A percentile compares a stretch with the other conserved stretches of the same genome.
Evolutionary conservation across 2,113 vertebrate species (phyloP).

Genomic region (Aptenodytes patagonicus): DNA sequence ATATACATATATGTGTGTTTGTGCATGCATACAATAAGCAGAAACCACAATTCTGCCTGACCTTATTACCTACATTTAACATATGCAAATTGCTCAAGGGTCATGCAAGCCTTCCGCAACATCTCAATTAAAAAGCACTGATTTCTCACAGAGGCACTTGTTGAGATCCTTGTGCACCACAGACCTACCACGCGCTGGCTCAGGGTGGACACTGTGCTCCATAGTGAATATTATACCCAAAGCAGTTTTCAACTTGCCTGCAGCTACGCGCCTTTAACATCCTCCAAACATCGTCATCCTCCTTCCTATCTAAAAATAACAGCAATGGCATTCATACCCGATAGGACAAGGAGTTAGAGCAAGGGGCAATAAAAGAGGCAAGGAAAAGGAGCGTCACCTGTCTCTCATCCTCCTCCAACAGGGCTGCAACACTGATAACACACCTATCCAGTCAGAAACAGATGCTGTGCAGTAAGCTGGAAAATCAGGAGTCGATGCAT

Average conservation of each 20-base stretch:
- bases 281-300: background rate
- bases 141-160: background rate
- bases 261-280: background rate
- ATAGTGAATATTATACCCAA: rapidly evolving
- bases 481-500: background rate
- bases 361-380: background rate
- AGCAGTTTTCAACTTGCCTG: background rate
- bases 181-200: background rate
- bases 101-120: background rate
- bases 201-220: background rate
- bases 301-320: background rate
- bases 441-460: background rate
- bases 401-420: background rate
- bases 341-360: background rate
- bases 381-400: background rate
- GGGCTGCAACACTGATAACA: background rate
- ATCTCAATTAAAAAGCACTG: background rate
- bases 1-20: background rate
- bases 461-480: background rate
- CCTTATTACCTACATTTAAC: background rate
- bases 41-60: background rate
- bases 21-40: background rate
- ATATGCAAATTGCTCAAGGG: background rate
- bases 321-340: rapidly evolving
- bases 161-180: background rate